Conservation (phyloP, 2,113 vertebrate species). For the Eolophus roseicapilla region DNA sequence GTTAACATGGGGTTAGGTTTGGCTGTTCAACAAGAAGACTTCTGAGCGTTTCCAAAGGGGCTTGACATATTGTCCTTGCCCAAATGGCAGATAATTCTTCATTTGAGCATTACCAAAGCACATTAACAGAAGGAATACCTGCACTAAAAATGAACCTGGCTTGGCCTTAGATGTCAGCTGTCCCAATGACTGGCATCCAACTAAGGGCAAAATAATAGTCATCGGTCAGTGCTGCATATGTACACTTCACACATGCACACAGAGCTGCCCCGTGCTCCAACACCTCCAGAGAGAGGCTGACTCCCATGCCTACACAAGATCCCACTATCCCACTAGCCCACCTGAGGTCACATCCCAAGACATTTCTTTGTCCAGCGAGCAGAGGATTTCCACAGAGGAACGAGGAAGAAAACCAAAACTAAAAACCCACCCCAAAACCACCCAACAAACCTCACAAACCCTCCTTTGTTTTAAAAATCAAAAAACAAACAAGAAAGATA, state of each 20-base stretch:
- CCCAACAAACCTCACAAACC: neutral
- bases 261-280: too few relatives aligned
- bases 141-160: neutral
- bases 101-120: neutral
- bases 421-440: neutral
- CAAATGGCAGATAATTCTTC: neutral
- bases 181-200: neutral
- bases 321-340: neutral
- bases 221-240: neutral
- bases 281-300: neutral
- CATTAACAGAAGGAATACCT: neutral
- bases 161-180: neutral
- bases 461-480: neutral
- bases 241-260: neutral
- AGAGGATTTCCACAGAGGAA: neutral
- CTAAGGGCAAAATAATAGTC: neutral
- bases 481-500: neutral
- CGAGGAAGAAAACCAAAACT: neutral
- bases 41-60: neutral
- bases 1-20: neutral
- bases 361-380: accelerated
- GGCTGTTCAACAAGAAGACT: neutral
- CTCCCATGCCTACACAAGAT: neutral
- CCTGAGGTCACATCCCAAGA: neutral
- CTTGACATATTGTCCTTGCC: neutral